Base-by-base conservation (phyloP, 2,113 vertebrate genomes). In the Monarcha castaneiventris region DNA sequence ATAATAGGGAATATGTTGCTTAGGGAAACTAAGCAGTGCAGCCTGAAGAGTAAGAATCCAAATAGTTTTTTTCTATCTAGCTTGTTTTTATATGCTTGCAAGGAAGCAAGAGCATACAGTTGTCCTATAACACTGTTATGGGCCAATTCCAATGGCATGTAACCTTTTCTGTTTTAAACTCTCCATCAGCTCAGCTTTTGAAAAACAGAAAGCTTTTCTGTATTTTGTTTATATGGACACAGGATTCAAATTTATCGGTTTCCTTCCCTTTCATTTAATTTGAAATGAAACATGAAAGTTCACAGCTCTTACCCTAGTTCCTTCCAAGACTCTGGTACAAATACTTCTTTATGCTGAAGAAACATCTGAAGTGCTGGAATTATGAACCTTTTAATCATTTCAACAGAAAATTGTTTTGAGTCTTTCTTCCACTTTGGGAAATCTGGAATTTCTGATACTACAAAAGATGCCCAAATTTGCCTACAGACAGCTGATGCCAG, bases 181-280 rank as follows among this genome's bases (percentile, higher is more conserved):
- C 68, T 23, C 7, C 78, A 48, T 52, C 56, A 88, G 17, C 2
- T 1, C 46, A 63, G 41, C 39, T 86, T 91, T 84, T 88, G 43
- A 48, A 81, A 79, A 92, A 67, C 8, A 0, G 56, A 83, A 84
- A 51, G 11, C n/a, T 84, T 75, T 86, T 86, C 49, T n/a, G 18
- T 64, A 2, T 77, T 88, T 77, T 96, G 46, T 96, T 97, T 86
- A 67, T 88, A 54, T 0, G 0, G 56, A 71, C 59, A 41, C 22
- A 78, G 43, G 44, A 83, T 80, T 95, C 13, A 73, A 90, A 39
- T 90, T 95, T 76, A 66, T 92, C 41, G 3, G 39, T 73, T 95
- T 96, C 76, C 94, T 94, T 94, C 85, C 76, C 56, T 86, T 86
- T 81, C n/a, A 51, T 81, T 92, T 96, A 84, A n/a, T n/a, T n/a